phyloP scores from a whole-genome alignment of 2,888 invertebrate genomes.

The Macrophya alboannulata region DNA sequence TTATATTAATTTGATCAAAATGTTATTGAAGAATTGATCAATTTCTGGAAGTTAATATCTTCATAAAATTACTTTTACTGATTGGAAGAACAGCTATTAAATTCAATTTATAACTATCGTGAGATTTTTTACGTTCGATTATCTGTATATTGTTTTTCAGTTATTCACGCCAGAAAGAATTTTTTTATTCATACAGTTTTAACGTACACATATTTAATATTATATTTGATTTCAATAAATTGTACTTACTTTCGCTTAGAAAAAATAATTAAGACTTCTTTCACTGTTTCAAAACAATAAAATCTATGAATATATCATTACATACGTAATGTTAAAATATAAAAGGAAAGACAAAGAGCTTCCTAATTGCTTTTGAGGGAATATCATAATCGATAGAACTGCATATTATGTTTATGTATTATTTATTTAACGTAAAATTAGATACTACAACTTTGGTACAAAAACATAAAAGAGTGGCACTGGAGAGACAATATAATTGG shows the following conservation, averaged over 20 bases:
- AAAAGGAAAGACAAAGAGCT: background rate
- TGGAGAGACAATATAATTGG: constrained; percentile 69
- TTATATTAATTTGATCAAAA: background rate
- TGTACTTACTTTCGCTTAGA: background rate
- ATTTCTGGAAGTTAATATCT: background rate
- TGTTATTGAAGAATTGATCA: background rate
- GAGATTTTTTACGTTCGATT: too few species aligned
- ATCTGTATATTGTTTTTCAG: background rate
- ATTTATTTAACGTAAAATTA: constrained; percentile 79
- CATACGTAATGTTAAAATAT: background rate
- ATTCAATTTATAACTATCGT: too few species aligned
- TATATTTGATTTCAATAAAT: background rate
- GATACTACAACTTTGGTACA: constrained; percentile 81
- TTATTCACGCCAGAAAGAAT: background rate
- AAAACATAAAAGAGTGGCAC: constrained; percentile 78
- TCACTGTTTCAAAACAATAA: background rate
- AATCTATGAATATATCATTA: background rate
- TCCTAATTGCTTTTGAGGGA: background rate
- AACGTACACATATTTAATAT: background rate
- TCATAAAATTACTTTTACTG: background rate
- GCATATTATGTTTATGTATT: constrained; percentile 61
- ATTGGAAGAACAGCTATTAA: background rate
- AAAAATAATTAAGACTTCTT: background rate
- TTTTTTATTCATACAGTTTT: background rate
- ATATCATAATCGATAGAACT: background rate